Conservation (phyloP, 2,888 invertebrate species). For the Mycogona germanica region DNA sequence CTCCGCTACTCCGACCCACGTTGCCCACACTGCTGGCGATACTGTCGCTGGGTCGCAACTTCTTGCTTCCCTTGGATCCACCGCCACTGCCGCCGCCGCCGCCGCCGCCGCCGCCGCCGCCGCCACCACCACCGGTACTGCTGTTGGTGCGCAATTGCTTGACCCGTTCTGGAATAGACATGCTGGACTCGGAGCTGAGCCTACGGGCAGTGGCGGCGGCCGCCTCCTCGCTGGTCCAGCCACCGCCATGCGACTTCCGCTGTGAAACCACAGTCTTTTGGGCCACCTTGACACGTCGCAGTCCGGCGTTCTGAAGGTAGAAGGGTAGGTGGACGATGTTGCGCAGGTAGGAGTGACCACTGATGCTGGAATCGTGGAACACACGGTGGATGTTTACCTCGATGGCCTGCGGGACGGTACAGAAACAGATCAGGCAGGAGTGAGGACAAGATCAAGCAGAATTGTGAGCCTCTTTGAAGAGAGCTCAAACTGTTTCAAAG, state of each 20-base stretch:
- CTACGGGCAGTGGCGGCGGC: slow-evolving; percentile 9
- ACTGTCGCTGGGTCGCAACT: slow-evolving; percentile 52
- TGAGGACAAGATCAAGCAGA: slow-evolving; percentile 7
- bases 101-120: too few species aligned
- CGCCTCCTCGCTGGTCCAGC: slow-evolving; percentile 3
- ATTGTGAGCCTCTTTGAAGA: too few species aligned
- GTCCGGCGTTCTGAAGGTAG: slow-evolving; percentile 91
- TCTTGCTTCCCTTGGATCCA: slow-evolving; percentile 30
- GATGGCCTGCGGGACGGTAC: slow-evolving; percentile 55
- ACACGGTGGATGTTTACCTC: slow-evolving; percentile 77
- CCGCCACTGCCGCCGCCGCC: too few species aligned
- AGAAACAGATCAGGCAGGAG: slow-evolving; percentile 9
- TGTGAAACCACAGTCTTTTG: slow-evolving; percentile 32
- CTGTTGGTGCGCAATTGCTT: slow-evolving; percentile 18
- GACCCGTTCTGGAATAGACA: slow-evolving; percentile 25
- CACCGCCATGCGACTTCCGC: slow-evolving; percentile 20
- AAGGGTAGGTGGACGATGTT: slow-evolving; percentile 97
- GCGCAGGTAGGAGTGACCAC: slow-evolving; percentile 83
- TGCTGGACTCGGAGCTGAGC: slow-evolving; percentile 23
- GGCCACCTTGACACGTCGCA: slow-evolving; percentile 75
- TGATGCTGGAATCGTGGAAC: slow-evolving; percentile 82
- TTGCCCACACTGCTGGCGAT: slow-evolving; percentile 85
- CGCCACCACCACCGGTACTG: too few species aligned
- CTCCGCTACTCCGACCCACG: slow-evolving; percentile 60
- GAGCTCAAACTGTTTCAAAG: too few species aligned